Evolutionary conservation across 2,797 vertebrate species (phyloP).

Genomic region (Gymnopithys bicolor): DNA sequence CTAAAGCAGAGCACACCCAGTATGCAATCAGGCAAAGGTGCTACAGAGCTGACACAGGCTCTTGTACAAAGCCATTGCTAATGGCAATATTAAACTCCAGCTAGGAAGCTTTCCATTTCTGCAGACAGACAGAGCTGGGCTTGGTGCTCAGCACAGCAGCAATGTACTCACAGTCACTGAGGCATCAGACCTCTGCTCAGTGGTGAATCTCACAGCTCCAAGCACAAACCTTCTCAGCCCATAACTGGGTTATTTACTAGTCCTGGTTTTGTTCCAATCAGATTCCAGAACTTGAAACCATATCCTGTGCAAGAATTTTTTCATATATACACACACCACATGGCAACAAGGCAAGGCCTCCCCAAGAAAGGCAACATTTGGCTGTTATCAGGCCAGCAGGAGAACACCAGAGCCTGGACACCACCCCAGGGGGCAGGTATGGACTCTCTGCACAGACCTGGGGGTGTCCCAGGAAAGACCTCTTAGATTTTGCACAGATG

Average conservation of each 20-base stretch:
- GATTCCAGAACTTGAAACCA: not conserved
- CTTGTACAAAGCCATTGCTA: not conserved
- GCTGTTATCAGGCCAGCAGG: not conserved
- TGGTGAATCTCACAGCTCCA: not conserved
- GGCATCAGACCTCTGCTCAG: not conserved
- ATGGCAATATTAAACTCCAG: not conserved
- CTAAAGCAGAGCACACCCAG: not conserved
- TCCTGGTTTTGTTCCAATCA: not conserved
- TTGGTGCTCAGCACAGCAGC: not conserved
- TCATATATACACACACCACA: no score
- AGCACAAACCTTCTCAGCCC: not conserved
- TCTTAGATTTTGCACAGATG: not conserved
- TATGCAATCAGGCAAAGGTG: not conserved
- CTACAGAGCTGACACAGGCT: not conserved
- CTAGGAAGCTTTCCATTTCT: not conserved
- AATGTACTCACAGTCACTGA: not conserved
- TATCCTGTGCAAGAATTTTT: not conserved
- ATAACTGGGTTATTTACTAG: not conserved
- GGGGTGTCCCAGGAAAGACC: not conserved
- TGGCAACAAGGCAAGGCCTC: not conserved
- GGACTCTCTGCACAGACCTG: not conserved
- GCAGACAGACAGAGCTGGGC: not conserved
- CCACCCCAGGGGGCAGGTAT: fast-evolving
- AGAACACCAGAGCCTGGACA: not conserved
- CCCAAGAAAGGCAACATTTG: not conserved